Evolutionary conservation across 2,797 vertebrate species (phyloP), one percentile per base, ranked within the genome.

Genomic region (Acanthornis magna): DNA sequence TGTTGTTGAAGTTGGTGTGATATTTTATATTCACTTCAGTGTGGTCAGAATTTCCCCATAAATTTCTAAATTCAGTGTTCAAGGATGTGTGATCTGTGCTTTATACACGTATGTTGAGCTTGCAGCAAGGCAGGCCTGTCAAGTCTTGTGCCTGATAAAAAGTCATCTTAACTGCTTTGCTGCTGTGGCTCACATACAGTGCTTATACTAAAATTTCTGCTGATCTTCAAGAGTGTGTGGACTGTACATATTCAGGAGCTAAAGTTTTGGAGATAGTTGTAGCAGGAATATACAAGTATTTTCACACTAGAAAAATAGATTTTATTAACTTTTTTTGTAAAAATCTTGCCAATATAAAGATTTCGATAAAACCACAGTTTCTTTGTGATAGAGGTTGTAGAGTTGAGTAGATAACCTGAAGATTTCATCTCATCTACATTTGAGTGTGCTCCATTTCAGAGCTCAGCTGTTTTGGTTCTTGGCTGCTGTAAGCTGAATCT

Each of bases 381-480:
- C 30, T 74, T 5, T 63, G 34, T 40, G 32, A 32, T 57, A 36
- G 20, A 79, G 76, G 18, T 54, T 79, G 48, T 83, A 72, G 86
- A 83, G 29, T 43, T 48, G 14, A 77, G 53, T 73, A 68, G 68
- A 70, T 57, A 85, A 67, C 61, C 43, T 85, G 60, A 67, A 76
- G 32, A 66, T 74, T 80, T 75, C 7, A 58, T 89, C 72, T 91
- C 14, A 27, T 93, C 84, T 88, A 2, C 30, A 45, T 54, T 60
- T 53, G 50, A 82, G 63, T 23, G 36, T 76, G 48, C 53, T 94
- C 38, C 36, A 45, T 85, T 88, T 85, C 54, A 81, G 70, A 85
- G 54, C 89, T 96, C 93, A 89, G 57, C 86, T 85, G 67, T 77
- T 94, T 27, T 12, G 65, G 32, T 88, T 92, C 65, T 93, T 93